A percentile compares a stretch with the other conserved stretches of the same genome.
Conservation (phyloP, 2,888 invertebrate species). For the Archips crataeganus region DNA sequence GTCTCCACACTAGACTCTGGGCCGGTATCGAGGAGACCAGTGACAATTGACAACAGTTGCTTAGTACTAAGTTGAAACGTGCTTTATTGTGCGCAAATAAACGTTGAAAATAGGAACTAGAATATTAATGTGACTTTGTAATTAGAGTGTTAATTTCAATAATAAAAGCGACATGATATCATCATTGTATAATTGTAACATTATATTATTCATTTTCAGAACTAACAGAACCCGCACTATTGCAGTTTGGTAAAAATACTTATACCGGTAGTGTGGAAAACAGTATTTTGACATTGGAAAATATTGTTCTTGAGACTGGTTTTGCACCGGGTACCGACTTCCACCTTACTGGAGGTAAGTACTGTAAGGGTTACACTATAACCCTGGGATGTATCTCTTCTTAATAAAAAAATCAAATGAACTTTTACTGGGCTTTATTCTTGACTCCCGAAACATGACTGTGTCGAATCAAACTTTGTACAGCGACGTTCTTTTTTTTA, state of each 20-base stretch:
- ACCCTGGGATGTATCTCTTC: too few relatives aligned
- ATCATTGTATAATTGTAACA: neutral
- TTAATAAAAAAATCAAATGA: too few relatives aligned
- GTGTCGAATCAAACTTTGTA: too few relatives aligned
- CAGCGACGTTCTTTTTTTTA: too few relatives aligned
- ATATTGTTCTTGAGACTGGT: slow-evolving; percentile 60
- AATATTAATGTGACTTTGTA: neutral
- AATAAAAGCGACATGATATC: neutral
- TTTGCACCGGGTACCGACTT: slow-evolving; percentile 57
- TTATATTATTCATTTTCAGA: slow-evolving; percentile 56
- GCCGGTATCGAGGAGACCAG: too few relatives aligned
- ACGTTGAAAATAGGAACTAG: neutral
- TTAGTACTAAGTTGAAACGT: too few relatives aligned
- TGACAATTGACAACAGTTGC: too few relatives aligned
- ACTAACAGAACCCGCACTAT: slow-evolving; percentile 57
- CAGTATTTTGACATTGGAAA: slow-evolving; percentile 52
- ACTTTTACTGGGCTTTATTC: too few relatives aligned
- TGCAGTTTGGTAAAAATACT: slow-evolving; percentile 63
- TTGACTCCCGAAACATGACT: too few relatives aligned
- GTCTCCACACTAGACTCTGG: too few relatives aligned
- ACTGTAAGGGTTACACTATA: neutral
- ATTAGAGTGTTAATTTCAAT: neutral
- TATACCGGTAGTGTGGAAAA: slow-evolving; percentile 60
- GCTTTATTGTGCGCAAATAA: too few relatives aligned
- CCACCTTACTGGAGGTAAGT: slow-evolving; percentile 60